Conservation (phyloP, 1,140 invertebrate genomes). For the Heterodera carotae region DNA sequence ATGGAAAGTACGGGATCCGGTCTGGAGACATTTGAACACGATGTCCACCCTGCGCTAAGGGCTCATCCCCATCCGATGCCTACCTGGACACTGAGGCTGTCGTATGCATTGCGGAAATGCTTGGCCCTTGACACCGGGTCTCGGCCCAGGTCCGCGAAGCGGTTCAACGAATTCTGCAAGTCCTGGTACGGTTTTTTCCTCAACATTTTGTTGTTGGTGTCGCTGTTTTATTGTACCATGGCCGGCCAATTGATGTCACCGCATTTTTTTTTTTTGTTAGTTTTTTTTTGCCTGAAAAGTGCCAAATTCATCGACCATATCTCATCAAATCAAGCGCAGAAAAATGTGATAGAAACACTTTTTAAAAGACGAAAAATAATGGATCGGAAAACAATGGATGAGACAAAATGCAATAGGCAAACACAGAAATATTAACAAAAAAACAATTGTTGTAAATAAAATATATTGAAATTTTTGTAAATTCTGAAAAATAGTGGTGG, state of each 20-base stretch:
- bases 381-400: background rate
- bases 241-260: too few relatives aligned
- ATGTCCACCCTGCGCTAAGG: too few relatives aligned
- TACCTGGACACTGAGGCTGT: constrained; percentile 51
- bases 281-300: too few relatives aligned
- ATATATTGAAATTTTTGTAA: too few relatives aligned
- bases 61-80: too few relatives aligned
- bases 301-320: too few relatives aligned
- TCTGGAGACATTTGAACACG: too few relatives aligned
- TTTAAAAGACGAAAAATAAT: background rate
- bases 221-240: too few relatives aligned
- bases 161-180: constrained; percentile 54
- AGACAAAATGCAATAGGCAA: background rate
- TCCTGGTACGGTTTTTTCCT: constrained; percentile 58
- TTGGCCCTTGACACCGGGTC: constrained; percentile 58
- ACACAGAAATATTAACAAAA: background rate
- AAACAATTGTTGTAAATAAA: background rate
- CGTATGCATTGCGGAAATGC: constrained; percentile 56
- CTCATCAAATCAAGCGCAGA: background rate
- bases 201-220: constrained; percentile 51
- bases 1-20: too few relatives aligned
- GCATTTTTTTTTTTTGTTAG: too few relatives aligned
- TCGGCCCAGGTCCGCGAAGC: constrained; percentile 56
- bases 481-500: too few relatives aligned
- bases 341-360: too few relatives aligned